Evolutionary conservation across 2,888 invertebrate genomes (phyloP), one percentile per base, ranked within the genome.

Genomic region (Monochamus alternatus): DNA sequence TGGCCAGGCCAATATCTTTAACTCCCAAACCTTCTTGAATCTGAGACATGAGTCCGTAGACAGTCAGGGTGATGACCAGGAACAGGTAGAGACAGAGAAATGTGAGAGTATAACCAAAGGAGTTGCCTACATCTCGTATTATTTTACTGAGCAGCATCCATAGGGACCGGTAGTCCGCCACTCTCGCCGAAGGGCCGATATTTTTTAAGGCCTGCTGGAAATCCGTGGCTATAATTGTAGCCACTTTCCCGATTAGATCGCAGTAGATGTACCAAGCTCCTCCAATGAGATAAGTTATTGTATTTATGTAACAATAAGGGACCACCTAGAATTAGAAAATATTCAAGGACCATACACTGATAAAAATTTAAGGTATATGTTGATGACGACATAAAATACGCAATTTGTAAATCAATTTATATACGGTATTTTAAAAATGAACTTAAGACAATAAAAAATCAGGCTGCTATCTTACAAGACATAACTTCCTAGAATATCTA

Each of bases 191-290:
- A 0, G 94, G 93, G 0, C 94, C 94, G 63, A 94, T 91, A 82
- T 94, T 91, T 47, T 92, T 92, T 7, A 94, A 89, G 9, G 94
- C 93, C 90, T 89, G 90, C 87, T 94, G 93, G 85, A 94, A 94
- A 83, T 94, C 93, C 75, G 93, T 93, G 3, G 94, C 93, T 58
- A 94, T 86, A 32, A 92, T 89, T 78, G 91, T 91, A 0, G 94
- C 94, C 4, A 93, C 92, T 14, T 89, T 89, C 77, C 93, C 94
- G 22, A 94, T 89, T 0, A 91, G 90, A 83, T 93, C 92, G 80
- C 94, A 94, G 12, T 93, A 90, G 0, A 94, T 88, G 79, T 87
- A 94, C 94, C 94, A 94, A 87, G 93, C 92, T 0, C 93, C 94
- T 0, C 94, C 94, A 60, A 94, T 86, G 85, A 94, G 90, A 79